These are phyloP conservation scores for Sesia bembeciformis DNA, from an alignment of 2,888 invertebrate species.

Conservation along the genomic window DNA sequence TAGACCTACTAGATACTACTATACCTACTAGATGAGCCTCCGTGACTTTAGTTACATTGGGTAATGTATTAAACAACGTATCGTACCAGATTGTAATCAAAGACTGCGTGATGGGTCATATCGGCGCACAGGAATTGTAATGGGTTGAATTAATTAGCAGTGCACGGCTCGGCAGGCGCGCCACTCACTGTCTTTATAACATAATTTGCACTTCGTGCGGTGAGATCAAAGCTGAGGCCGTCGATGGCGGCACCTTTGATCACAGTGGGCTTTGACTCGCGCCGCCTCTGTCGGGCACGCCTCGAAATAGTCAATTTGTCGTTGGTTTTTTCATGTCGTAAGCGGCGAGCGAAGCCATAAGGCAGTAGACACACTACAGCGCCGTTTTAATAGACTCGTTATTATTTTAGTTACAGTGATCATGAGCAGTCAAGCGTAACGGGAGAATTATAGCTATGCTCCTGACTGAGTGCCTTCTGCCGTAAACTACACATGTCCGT, in stretches of 20 bases:
- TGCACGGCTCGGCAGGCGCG: conserved; percentile 51
- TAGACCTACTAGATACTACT: no score
- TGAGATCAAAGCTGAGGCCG: conserved; percentile 66
- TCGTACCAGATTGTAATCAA: not conserved
- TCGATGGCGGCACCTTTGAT: conserved; percentile 71
- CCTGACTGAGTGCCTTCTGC: no score
- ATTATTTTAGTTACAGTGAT: conserved; percentile 3
- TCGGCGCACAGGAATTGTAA: conserved; percentile 18
- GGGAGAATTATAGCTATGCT: not conserved
- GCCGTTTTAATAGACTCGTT: conserved; percentile 5
- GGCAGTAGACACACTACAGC: not conserved
- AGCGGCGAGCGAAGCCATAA: not conserved
- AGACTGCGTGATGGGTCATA: conserved; percentile 1
- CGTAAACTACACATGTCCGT: no score
- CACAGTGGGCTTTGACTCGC: conserved; percentile 62
- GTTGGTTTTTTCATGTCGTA: conserved; percentile 33
- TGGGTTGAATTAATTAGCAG: conserved; percentile 67
- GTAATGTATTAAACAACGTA: no score
- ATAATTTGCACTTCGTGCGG: conserved; percentile 75
- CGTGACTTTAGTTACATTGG: no score
- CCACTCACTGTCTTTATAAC: conserved; percentile 72
- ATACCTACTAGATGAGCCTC: no score
- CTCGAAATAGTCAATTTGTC: conserved; percentile 70
- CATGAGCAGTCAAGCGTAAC: conserved; percentile 3
- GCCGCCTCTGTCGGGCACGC: conserved; percentile 65